A percentile compares a stretch with the other conserved stretches of the same genome.
phyloP scores from a whole-genome alignment of 1,140 invertebrate species.

The Drosophila azteca region DNA sequence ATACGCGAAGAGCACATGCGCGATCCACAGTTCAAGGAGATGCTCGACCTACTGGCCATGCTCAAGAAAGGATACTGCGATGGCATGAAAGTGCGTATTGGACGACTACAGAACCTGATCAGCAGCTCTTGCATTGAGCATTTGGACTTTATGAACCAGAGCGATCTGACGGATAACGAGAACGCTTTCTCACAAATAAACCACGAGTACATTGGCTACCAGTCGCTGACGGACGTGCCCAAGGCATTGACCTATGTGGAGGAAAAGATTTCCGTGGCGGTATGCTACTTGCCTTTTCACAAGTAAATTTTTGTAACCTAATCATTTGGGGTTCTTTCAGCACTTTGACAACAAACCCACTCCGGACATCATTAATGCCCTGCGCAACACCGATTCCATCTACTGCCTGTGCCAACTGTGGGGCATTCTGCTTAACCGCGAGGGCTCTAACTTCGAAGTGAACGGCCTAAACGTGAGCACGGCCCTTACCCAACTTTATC shows the following conservation, averaged over 20 bases:
- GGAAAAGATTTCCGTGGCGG: slow-evolving; percentile 86
- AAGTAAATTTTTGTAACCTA: fast-evolving
- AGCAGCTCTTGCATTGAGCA: slow-evolving; percentile 97
- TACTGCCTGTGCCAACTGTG: slow-evolving; percentile 93
- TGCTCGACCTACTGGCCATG: slow-evolving; percentile 98
- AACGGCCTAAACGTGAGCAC: slow-evolving; percentile 88
- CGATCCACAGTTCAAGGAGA: slow-evolving; percentile 98
- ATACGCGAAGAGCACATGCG: slow-evolving; percentile 98
- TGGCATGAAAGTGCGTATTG: slow-evolving; percentile 96
- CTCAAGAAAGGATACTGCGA: slow-evolving; percentile 98
- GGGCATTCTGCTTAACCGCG: slow-evolving; percentile 92
- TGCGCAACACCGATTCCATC: slow-evolving; percentile 89
- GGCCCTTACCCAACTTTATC: slow-evolving; percentile 91
- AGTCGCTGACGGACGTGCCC: slow-evolving; percentile 98
- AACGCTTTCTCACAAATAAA: slow-evolving; percentile 94
- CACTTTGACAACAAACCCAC: slow-evolving; percentile 86
- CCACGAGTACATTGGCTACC: slow-evolving; percentile 97
- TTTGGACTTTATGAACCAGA: slow-evolving; percentile 96
- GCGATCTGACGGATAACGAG: slow-evolving; percentile 88
- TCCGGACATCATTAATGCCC: slow-evolving; percentile 89
- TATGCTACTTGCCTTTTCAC: slow-evolving; percentile 72
- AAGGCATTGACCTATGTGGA: slow-evolving; percentile 90
- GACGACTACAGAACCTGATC: slow-evolving; percentile 97
- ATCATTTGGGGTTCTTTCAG: slow-evolving; percentile 14
- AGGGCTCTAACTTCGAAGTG: slow-evolving; percentile 91